phyloP scores from a whole-genome alignment of 2,888 invertebrate genomes.

The Vesta saturnalis region DNA sequence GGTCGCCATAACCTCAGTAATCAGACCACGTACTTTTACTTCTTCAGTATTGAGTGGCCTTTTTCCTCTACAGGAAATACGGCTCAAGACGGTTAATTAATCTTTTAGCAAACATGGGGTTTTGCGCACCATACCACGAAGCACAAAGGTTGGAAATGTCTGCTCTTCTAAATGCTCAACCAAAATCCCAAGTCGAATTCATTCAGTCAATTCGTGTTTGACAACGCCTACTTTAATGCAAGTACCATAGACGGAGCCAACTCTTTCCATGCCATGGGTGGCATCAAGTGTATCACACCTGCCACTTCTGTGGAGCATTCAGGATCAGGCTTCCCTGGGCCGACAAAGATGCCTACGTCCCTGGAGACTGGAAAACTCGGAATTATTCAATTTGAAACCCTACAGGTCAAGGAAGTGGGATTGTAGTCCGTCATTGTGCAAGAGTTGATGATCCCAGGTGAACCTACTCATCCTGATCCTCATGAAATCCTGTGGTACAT shows the following conservation, averaged over 20 bases:
- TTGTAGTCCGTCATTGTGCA: not conserved
- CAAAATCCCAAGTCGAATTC: not conserved
- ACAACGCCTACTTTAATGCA: conserved; percentile 2
- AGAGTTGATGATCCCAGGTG: not conserved
- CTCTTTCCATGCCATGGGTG: conserved; percentile 5
- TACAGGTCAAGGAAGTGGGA: not conserved
- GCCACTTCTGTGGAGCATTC: not conserved
- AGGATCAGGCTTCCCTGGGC: not conserved
- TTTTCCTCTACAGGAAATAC: too few species aligned
- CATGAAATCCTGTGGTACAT: conserved; percentile 7
- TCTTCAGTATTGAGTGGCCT: too few species aligned
- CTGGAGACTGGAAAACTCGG: not conserved
- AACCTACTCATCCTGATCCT: not conserved
- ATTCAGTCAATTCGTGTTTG: conserved; percentile 9
- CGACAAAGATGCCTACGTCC: not conserved
- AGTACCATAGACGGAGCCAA: not conserved
- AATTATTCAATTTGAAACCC: not conserved
- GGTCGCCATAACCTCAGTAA: too few species aligned
- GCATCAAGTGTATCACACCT: not conserved
- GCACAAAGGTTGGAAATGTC: not conserved
- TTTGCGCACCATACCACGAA: not conserved
- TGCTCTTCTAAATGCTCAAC: conserved; percentile 5
- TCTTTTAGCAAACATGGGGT: too few species aligned
- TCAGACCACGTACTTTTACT: too few species aligned
- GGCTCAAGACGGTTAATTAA: not conserved